Evolutionary conservation across 2,113 vertebrate genomes (phyloP), one percentile per base, ranked within the genome.

Genomic region (Hiodon alosoides): DNA sequence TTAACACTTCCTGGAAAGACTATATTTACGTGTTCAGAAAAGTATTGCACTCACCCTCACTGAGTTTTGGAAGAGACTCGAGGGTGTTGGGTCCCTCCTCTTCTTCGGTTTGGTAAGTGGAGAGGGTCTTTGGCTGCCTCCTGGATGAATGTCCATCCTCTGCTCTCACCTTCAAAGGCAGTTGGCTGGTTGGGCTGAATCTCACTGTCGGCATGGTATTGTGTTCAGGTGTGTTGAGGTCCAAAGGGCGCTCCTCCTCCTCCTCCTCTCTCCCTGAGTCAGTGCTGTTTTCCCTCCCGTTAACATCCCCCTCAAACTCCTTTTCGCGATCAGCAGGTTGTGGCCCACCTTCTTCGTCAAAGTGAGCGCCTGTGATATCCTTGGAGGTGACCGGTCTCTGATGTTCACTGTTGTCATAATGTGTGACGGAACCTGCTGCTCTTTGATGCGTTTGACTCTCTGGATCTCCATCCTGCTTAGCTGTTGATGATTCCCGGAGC

Each of bases 1-100:
- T n/a, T n/a, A 53, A 47, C 17, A 48, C 47, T n/a, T n/a, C n/a
- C n/a, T n/a, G n/a, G n/a, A n/a, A 31, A 31, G 31, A 31, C 31
- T 31, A 31, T 31, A 31, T 31, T 31, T 31, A 31, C 31, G 2
- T 31, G 31, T 11, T 10, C 51, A 31, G 2, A 47, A 1, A 50
- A 14, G 57, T 48, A 72, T 72, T 58, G 48, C 76, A 86, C 95
- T 95, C 87, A 96, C 96, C 94, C 85, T 85, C 85, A 51, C 86
- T 73, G 4, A 77, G 82, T 69, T 81, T 86, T 87, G 80, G 80
- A 80, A 50, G 78, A 77, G 50, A 83, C 69, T 0, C 89, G 82
- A 73, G 76, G 0, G 7, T 61, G 71, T 82, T 73, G 10, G 57
- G 74, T 76, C 87, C 85, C 10, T 82, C 74, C 0, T 88, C 86